These are phyloP conservation scores for Ctena decussata DNA, from an alignment of 2,888 invertebrate genomes.

Conservation along the genomic window DNA sequence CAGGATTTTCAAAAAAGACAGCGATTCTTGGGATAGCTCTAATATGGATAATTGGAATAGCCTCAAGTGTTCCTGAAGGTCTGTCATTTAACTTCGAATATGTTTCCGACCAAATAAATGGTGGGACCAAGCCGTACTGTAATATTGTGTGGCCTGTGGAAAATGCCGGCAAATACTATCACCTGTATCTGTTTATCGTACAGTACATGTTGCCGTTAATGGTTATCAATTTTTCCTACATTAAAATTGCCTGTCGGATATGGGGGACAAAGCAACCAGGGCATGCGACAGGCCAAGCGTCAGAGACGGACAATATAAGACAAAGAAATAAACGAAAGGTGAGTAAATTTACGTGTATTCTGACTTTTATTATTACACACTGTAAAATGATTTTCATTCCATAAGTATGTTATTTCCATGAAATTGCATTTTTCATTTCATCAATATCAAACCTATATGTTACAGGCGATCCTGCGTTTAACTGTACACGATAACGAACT, in stretches of 20 bases:
- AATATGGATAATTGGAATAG: constrained; percentile 92
- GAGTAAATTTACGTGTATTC: constrained; percentile 61
- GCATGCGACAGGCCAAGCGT: constrained; percentile 93
- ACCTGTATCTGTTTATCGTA: constrained; percentile 86
- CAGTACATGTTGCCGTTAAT: constrained; percentile 93
- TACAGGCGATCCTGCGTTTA: too few relatives aligned
- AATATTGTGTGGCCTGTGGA: constrained; percentile 69
- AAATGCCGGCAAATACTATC: constrained; percentile 83
- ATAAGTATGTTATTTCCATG: too few relatives aligned
- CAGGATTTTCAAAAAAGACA: constrained; percentile 90
- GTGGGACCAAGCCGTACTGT: constrained; percentile 83
- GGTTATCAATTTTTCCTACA: constrained; percentile 94
- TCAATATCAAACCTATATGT: too few relatives aligned
- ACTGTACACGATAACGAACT: too few relatives aligned
- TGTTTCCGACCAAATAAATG: constrained; percentile 15
- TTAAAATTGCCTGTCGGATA: constrained; percentile 92
- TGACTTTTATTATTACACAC: too few relatives aligned
- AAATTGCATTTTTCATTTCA: too few relatives aligned
- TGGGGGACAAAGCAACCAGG: constrained; percentile 94
- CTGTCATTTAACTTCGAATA: constrained; percentile 71
- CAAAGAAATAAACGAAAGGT: constrained; percentile 95
- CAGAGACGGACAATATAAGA: constrained; percentile 92
- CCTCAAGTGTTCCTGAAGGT: constrained; percentile 90
- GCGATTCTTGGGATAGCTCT: constrained; percentile 92
- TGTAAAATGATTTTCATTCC: too few relatives aligned